phyloP scores from a whole-genome alignment of 2,888 invertebrate species.

The Chironomus tentans region DNA sequence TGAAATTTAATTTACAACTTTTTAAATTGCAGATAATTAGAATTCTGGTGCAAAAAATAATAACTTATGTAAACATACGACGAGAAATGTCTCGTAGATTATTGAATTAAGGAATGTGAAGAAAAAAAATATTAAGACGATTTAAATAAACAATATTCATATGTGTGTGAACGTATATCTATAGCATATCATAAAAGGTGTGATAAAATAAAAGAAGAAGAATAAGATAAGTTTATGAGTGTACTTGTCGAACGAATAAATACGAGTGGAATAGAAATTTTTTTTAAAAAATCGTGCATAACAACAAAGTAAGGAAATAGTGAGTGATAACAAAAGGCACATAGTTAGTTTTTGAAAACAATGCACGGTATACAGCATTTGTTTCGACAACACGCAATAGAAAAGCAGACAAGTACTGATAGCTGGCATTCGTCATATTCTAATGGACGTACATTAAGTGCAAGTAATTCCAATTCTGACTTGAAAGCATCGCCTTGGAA shows the following conservation, averaged over 20 bases:
- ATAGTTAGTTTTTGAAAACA: neutral
- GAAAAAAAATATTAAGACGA: too few species aligned
- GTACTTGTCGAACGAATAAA: neutral
- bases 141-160: too few species aligned
- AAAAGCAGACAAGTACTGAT: slow-evolving; percentile 44
- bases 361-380: slow-evolving; percentile 43
- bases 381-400: slow-evolving; percentile 42
- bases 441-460: neutral
- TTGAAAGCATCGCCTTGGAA: slow-evolving; percentile 36
- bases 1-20: too few species aligned
- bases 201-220: too few species aligned
- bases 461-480: slow-evolving; percentile 31
- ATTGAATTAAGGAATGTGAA: too few species aligned
- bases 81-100: too few species aligned
- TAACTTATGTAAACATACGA: too few species aligned
- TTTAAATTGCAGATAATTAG: too few species aligned
- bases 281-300: neutral
- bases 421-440: slow-evolving; percentile 41
- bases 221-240: neutral
- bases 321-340: neutral
- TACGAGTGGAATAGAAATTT: neutral
- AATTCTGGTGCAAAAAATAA: too few species aligned
- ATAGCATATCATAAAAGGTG: neutral
- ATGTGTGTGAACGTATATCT: too few species aligned
- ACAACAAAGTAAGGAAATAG: neutral